These are phyloP conservation scores for Lasioglossum figueresi DNA, from an alignment of 2,888 invertebrate species.

Conservation along the genomic window DNA sequence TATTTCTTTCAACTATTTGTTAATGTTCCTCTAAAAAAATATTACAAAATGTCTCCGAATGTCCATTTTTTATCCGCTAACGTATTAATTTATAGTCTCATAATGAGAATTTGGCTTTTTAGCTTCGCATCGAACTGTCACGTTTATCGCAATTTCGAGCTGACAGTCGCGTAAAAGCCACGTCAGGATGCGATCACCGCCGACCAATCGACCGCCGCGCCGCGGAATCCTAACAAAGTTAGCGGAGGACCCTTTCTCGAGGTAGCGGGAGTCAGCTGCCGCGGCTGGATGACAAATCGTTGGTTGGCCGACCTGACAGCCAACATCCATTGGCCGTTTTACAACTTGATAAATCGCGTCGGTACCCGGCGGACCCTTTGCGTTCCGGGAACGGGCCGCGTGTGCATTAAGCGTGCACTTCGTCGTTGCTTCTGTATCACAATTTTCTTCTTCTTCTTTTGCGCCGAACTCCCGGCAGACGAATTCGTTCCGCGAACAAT, in stretches of 20 bases:
- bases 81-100: too few species aligned
- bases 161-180: constrained; percentile 67
- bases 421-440: constrained; percentile 46
- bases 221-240: constrained; percentile 63
- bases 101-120: too few species aligned
- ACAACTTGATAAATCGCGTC: constrained; percentile 70
- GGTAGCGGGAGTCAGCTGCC: constrained; percentile 59
- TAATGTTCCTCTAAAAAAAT: too few species aligned
- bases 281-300: constrained; percentile 72
- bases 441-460: neutral
- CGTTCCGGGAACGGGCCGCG: constrained; percentile 52
- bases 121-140: constrained; percentile 26
- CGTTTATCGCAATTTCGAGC: constrained; percentile 40
- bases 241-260: constrained; percentile 54
- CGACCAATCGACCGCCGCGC: neutral
- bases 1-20: too few species aligned
- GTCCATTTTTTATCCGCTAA: too few species aligned
- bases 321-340: constrained; percentile 73
- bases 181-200: constrained; percentile 60
- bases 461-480: neutral
- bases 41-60: too few species aligned
- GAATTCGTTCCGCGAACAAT: neutral
- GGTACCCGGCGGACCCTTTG: constrained; percentile 57
- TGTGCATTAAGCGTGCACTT: constrained; percentile 56
- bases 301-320: constrained; percentile 67